Percentiles rank a stretch among this genome's conserved stretches.
These are phyloP conservation scores for Lasioglossum calceatum DNA, from an alignment of 2,888 invertebrate species.

Conservation along the genomic window DNA sequence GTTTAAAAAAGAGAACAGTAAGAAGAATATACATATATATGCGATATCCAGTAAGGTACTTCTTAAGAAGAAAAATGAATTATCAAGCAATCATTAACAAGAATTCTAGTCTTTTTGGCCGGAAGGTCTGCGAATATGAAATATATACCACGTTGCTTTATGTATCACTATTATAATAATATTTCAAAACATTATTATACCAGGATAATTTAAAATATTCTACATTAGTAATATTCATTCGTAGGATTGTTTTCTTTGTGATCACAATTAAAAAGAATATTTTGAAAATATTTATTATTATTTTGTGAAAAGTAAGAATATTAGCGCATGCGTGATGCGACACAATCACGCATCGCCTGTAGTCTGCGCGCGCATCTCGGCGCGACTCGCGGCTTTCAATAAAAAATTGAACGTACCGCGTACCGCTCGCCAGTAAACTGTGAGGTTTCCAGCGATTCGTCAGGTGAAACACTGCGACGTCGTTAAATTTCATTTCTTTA, in stretches of 20 bases:
- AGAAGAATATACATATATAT: too few relatives aligned
- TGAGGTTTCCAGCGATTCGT: slow-evolving; percentile 35
- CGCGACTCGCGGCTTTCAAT: slow-evolving; percentile 59
- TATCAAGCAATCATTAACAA: not conserved
- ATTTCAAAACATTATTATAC: not conserved
- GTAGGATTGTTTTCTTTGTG: not conserved
- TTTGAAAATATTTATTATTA: not conserved
- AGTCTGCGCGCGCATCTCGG: slow-evolving; percentile 58
- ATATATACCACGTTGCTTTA: not conserved
- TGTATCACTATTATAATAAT: not conserved
- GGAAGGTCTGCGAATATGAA: not conserved
- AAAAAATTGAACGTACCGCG: slow-evolving; percentile 63
- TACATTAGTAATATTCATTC: not conserved
- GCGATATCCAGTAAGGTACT: too few relatives aligned
- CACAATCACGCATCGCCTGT: slow-evolving; percentile 21
- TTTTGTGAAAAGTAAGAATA: slow-evolving; percentile 1
- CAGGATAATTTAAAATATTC: not conserved
- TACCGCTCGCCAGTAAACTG: slow-evolving; percentile 50
- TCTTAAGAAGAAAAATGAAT: not conserved
- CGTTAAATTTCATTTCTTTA: slow-evolving; percentile 18
- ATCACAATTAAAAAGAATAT: not conserved
- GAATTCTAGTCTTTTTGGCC: not conserved
- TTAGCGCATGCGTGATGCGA: slow-evolving; percentile 13
- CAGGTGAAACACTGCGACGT: slow-evolving; percentile 38
- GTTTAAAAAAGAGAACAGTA: too few relatives aligned